Evolutionary conservation across 2,888 invertebrate genomes (phyloP).

Genomic region (Lycocerus yunnanus): DNA sequence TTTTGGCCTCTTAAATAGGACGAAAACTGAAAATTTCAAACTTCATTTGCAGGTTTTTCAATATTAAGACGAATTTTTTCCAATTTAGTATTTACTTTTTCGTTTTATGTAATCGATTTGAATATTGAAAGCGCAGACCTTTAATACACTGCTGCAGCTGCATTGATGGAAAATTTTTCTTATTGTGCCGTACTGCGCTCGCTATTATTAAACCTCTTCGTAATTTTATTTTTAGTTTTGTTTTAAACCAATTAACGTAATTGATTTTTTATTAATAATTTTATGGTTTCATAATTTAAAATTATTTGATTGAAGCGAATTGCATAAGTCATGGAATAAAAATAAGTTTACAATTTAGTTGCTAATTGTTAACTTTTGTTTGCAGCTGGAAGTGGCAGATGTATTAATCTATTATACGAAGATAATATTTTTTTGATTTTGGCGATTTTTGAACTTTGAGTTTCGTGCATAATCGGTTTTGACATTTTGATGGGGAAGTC

Average conservation of each 20-base stretch:
- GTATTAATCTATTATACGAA: neutral
- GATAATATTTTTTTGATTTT: neutral
- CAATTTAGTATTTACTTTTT: conserved; percentile 18
- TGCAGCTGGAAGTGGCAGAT: conserved; percentile 11
- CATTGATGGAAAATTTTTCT: neutral
- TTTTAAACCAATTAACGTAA: neutral
- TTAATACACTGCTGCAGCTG: conserved; percentile 6
- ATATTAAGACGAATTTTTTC: conserved; percentile 8
- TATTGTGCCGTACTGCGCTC: neutral
- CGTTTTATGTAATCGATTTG: conserved; percentile 17
- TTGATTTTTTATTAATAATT: neutral
- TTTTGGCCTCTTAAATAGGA: conserved; percentile 6
- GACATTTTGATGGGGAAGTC: neutral
- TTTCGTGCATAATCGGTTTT: neutral
- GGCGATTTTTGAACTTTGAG: neutral
- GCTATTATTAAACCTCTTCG: neutral
- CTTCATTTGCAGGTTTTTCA: conserved; percentile 29
- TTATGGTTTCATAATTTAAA: neutral
- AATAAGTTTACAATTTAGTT: neutral
- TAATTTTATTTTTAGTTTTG: neutral
- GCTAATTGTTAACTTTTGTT: neutral
- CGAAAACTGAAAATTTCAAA: conserved; percentile 22
- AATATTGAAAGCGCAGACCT: conserved; percentile 15
- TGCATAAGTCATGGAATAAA: neutral
- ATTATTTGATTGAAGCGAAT: neutral